Conservation (phyloP, 2,888 invertebrate genomes). For the Acrobasis suavella region DNA sequence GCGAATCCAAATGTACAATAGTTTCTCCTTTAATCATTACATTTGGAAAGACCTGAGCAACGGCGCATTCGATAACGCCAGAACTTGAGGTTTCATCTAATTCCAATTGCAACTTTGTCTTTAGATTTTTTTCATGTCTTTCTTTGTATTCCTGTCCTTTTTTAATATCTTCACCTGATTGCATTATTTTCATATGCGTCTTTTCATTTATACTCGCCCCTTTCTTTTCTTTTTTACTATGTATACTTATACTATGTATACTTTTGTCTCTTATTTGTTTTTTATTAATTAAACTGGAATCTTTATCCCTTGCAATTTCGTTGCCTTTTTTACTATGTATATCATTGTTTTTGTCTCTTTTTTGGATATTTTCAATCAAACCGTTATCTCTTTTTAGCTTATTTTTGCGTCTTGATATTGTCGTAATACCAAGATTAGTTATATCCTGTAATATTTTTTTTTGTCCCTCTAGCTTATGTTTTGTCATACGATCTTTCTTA, state of each 20-base stretch:
- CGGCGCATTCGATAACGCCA: constrained; percentile 1
- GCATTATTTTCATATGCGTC: background rate
- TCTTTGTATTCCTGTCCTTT: background rate
- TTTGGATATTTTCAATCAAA: background rate
- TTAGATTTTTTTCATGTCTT: background rate
- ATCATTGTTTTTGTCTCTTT: background rate
- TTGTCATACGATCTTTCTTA: no score
- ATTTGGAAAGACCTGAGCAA: background rate
- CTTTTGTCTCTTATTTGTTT: background rate
- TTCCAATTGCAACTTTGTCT: constrained; percentile 1
- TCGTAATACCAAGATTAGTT: no score
- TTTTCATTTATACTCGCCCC: background rate
- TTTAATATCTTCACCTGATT: background rate
- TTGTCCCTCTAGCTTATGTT: no score
- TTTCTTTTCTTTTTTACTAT: background rate
- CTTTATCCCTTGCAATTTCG: background rate
- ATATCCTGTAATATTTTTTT: no score
- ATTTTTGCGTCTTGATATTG: no score
- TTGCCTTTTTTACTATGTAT: background rate
- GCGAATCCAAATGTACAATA: background rate
- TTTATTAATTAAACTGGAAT: background rate
- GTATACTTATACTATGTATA: background rate
- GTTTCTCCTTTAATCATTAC: constrained; percentile 7
- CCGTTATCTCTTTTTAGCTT: no score
- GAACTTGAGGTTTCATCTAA: background rate